Evolutionary conservation across 1,140 invertebrate genomes (phyloP), one percentile per base, ranked within the genome.

Genomic region (Drosophila oshimai): DNA sequence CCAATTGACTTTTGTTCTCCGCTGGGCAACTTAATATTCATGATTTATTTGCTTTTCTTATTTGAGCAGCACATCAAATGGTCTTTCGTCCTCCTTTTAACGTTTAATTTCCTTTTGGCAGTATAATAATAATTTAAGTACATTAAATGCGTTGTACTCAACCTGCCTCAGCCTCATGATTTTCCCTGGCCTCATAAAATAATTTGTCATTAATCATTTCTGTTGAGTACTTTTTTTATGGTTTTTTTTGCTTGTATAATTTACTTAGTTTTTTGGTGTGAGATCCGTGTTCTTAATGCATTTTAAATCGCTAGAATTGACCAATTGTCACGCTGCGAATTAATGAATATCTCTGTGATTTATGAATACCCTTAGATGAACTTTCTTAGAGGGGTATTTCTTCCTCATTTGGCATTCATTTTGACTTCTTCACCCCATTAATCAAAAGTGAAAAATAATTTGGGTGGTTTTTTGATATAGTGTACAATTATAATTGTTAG

Each of bases 201-300:
- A 83, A 76, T 80, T 76, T 80, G 64, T 72, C 77, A 80, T 80
- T 80, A 81, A 80, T 80, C 77, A 80, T 81, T 81, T 76, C 58
- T 62, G 54, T 61, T 53, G 58, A 62, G 42, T 18, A 26, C 26
- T 65, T 29, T 39, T 42, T 41, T 69, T 64, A 51, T 53, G 36
- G 37, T 34, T 9, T 46, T 58, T 36, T 15, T 45, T 51, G 6
- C 41, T 50, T 31, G 31, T 31, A 36, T 34, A 39, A 36, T 72
- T 67, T 37, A 17, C 44, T n/a, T 18, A n/a, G 24, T 2, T 37
- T 18, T 65, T 26, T 65, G 44, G 24, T 26, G 22, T 39, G n/a
- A 55, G 10, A 7, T 10, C 5, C 13, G 24, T 26, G 13, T 60
- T 18, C 58, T 75, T 81, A 81, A 80, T 80, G 65, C 77, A 76